Evolutionary conservation across 1,140 invertebrate genomes (phyloP), one percentile per base, ranked within the genome.

Genomic region (Heliothis virescens): DNA sequence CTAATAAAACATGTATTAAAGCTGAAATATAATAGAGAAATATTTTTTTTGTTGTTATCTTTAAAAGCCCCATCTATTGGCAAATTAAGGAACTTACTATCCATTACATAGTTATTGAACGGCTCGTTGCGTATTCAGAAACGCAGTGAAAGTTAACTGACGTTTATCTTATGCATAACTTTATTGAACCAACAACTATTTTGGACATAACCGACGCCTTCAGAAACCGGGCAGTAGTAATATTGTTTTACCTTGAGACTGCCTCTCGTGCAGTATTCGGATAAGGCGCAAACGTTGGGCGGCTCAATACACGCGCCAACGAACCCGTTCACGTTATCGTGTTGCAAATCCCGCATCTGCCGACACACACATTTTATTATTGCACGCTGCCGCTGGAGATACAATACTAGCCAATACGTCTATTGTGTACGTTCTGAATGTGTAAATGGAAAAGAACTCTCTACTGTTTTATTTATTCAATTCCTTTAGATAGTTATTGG

Each of bases 231-330:
- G n/a, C n/a, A n/a, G n/a, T n/a, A n/a, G n/a, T n/a, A n/a, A 12
- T 9, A 26, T 12, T 55, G 10, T 47, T 69, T 89, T 87, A 98
- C 98, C 96, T 98, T 98, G 41, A 98, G 95, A 86, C 98, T 98
- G 48, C 98, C 98, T 76, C 98, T 96, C 1, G 97, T 96, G 91
- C 98, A 99, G 87, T 99, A 99, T 91, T 99, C 98, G 0, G 97
- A 98, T 4, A 99, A 96, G 50, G 98, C 97, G 88, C 98, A 98
- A 82, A 99, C 97, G 85, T 98, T 97, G 0, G 97, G 97, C 3
- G 98, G 97, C 85, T 98, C 98, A 11, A 98, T 97, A 89, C 98
- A 98, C n/a, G 98, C 98, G 62, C 98, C 98, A 67, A 99, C 98
- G 88, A 99, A 99, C 0, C 97, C 96, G 89, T 98, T 98, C 55